Percentiles rank a stretch among this genome's conserved stretches.
Conservation (phyloP, 2,888 invertebrate species). For the Ectropis crepuscularia region DNA sequence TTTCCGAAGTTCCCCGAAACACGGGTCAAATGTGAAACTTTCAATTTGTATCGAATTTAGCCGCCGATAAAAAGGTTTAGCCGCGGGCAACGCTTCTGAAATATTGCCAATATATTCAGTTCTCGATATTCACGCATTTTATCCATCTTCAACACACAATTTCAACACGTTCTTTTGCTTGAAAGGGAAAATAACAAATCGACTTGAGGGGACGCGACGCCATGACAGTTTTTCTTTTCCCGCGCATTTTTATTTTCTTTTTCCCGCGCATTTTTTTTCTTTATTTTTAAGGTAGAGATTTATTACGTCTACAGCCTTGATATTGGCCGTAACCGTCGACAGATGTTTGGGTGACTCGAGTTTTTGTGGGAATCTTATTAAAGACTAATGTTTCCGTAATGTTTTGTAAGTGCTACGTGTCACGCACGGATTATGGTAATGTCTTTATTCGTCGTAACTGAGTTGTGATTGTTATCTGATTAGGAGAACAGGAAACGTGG, state of each 20-base stretch:
- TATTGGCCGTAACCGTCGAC: conserved; percentile 56
- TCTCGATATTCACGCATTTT: conserved; percentile 41
- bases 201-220: conserved; percentile 47
- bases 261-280: conserved; percentile 40
- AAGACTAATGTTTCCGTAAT: conserved; percentile 40
- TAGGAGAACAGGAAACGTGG: background rate
- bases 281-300: conserved; percentile 57
- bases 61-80: conserved; percentile 31
- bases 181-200: conserved; percentile 57
- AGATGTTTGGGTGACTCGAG: conserved; percentile 55
- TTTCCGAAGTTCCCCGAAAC: conserved; percentile 9
- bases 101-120: conserved; percentile 43
- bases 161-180: conserved; percentile 45
- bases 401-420: conserved; percentile 28
- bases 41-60: conserved; percentile 24
- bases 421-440: conserved; percentile 22
- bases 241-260: conserved; percentile 21
- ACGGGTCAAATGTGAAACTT: conserved; percentile 21
- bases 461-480: conserved; percentile 10
- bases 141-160: conserved; percentile 41
- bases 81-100: conserved; percentile 28
- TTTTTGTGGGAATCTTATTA: conserved; percentile 41
- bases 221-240: conserved; percentile 54
- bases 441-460: conserved; percentile 16
- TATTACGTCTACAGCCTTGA: conserved; percentile 57